phyloP scores from a whole-genome alignment of 2,113 vertebrate species.

The Hemiprocne comata region DNA sequence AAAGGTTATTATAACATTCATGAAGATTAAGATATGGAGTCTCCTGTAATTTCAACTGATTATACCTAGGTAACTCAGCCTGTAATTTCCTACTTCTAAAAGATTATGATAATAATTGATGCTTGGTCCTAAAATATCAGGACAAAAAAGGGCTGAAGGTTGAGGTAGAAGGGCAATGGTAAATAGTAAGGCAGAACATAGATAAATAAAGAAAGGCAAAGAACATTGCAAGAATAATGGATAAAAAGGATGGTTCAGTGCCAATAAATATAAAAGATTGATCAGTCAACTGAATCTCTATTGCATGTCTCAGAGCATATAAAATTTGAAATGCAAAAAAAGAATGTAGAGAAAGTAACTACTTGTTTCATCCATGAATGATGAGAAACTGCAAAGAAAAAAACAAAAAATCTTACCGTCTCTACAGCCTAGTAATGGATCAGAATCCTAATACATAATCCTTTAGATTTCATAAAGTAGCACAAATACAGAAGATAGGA shows the following conservation, averaged over 20 bases:
- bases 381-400: slow-evolving; percentile 1
- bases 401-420: not conserved
- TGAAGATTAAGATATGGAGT: slow-evolving; percentile 9
- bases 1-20: not conserved
- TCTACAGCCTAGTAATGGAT: not conserved
- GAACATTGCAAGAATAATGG: not conserved
- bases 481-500: not conserved
- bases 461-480: not conserved
- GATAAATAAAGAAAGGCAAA: not conserved
- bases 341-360: not conserved
- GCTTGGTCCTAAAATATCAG: slow-evolving; percentile 5
- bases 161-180: not conserved
- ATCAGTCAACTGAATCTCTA: not conserved
- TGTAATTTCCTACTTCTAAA: not conserved
- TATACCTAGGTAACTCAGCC: not conserved
- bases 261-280: not conserved
- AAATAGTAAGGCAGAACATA: slow-evolving; percentile 16
- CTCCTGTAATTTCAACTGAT: not conserved
- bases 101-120: not conserved
- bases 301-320: not conserved
- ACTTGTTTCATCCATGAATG: not conserved
- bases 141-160: not conserved
- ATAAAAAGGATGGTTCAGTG: slow-evolving; percentile 2
- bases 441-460: not conserved
- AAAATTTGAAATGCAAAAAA: slow-evolving; percentile 3